Evolutionary conservation across 2,888 invertebrate genomes (phyloP).

Genomic region (Andrena marginata): DNA sequence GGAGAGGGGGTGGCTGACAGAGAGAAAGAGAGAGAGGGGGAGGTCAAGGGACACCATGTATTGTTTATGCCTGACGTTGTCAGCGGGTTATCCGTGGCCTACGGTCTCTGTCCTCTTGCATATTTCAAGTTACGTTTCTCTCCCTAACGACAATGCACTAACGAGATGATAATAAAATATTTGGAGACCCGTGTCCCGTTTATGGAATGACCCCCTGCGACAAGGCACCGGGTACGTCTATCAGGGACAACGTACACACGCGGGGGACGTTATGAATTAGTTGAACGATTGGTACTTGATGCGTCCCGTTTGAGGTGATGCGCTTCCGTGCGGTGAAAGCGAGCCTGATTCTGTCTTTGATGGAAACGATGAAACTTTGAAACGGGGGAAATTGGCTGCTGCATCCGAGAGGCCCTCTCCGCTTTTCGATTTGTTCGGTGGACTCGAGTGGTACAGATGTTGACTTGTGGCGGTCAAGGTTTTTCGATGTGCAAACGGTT

Average conservation of each 20-base stretch:
- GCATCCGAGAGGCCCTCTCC: no score
- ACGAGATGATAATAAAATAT: slow-evolving; percentile 81
- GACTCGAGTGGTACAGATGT: no score
- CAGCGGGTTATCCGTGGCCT: slow-evolving; percentile 69
- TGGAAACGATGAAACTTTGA: not conserved
- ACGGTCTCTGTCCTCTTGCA: slow-evolving; percentile 70
- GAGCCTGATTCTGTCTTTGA: not conserved
- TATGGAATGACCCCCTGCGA: slow-evolving; percentile 48
- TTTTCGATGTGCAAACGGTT: no score
- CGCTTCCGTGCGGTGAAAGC: not conserved
- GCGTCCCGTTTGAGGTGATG: not conserved
- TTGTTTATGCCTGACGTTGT: slow-evolving; percentile 76
- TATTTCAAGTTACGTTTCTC: slow-evolving; percentile 75
- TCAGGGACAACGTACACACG: not conserved
- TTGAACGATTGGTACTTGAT: slow-evolving; percentile 28
- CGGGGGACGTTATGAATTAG: slow-evolving; percentile 47
- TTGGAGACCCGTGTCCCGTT: slow-evolving; percentile 68
- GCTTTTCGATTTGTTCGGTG: no score
- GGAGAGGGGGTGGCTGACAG: slow-evolving; percentile 15
- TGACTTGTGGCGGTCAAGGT: no score
- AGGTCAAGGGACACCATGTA: slow-evolving; percentile 73
- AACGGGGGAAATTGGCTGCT: not conserved
- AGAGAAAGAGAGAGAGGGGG: not conserved
- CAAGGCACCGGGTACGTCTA: slow-evolving; percentile 20
- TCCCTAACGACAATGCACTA: slow-evolving; percentile 77